Conservation (phyloP, 1,140 invertebrate genomes). For the Dryas iulia region DNA sequence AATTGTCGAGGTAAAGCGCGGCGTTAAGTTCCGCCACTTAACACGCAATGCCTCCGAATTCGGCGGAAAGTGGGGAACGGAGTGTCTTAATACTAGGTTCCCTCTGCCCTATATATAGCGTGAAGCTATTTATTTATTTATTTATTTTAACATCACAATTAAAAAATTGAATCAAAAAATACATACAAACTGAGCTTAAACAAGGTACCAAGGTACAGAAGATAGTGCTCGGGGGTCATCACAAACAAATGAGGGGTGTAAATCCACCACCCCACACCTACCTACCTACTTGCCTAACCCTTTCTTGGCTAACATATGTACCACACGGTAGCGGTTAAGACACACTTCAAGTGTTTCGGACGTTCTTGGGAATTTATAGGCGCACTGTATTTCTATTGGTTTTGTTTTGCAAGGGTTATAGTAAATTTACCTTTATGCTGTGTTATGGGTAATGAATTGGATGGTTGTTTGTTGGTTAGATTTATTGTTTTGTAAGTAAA, state of each 20-base stretch:
- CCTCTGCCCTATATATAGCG: too few species aligned
- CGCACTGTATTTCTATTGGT: constrained; percentile 61
- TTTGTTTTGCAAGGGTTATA: constrained; percentile 49
- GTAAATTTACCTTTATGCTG: constrained; percentile 24
- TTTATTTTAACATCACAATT: too few species aligned
- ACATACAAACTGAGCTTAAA: constrained; percentile 47
- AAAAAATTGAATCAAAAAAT: too few species aligned
- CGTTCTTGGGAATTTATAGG: constrained; percentile 69
- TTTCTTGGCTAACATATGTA: constrained; percentile 76
- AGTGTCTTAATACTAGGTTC: too few species aligned
- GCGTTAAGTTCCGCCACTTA: too few species aligned
- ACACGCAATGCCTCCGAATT: too few species aligned
- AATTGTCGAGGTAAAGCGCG: too few species aligned
- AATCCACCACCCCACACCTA: constrained; percentile 44
- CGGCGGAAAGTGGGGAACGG: too few species aligned
- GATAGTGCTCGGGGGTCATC: constrained; percentile 74
- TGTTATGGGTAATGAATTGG: not conserved
- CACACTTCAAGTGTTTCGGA: constrained; percentile 74
- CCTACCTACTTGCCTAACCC: constrained; percentile 58
- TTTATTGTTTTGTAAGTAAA: not conserved
- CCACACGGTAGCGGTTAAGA: constrained; percentile 62
- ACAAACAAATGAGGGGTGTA: constrained; percentile 78
- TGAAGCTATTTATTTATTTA: too few species aligned
- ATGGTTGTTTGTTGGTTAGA: not conserved
- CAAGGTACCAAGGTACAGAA: constrained; percentile 55